phyloP scores from a whole-genome alignment of 2,113 vertebrate species.

The Python bivittatus region DNA sequence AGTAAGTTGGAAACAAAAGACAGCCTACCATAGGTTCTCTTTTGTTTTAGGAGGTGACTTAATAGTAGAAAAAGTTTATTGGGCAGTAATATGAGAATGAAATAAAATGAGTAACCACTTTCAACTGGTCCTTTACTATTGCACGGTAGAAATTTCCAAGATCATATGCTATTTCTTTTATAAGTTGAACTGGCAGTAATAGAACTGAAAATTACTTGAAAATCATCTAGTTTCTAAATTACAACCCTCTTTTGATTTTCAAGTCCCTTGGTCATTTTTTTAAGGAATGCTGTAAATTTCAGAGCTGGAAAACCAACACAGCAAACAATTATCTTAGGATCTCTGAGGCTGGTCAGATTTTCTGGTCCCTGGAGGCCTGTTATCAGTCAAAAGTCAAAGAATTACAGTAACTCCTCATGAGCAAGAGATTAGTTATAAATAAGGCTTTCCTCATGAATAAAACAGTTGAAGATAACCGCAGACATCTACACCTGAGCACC shows the following conservation, averaged over 20 bases:
- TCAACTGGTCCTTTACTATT: neutral
- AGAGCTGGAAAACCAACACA: neutral
- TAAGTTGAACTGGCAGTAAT: neutral
- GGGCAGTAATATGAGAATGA: neutral
- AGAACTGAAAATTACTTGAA: neutral
- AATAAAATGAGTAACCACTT: neutral
- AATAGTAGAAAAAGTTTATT: neutral
- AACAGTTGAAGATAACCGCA: neutral
- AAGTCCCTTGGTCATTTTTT: neutral
- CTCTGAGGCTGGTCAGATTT: neutral
- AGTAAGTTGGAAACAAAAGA: constrained; percentile 20
- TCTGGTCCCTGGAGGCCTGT: neutral
- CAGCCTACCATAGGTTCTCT: constrained; percentile 19
- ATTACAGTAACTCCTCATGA: neutral
- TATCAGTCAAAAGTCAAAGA: neutral
- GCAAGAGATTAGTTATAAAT: neutral
- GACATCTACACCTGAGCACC: neutral
- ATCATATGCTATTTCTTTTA: neutral
- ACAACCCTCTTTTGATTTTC: neutral
- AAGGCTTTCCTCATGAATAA: neutral
- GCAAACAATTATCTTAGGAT: neutral
- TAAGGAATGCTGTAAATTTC: neutral
- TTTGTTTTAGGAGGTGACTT: neutral
- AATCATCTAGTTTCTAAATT: neutral
- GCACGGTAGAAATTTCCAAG: neutral